phyloP scores from a whole-genome alignment of 2,797 vertebrate genomes.

The Schizothorax lantsangensis region DNA sequence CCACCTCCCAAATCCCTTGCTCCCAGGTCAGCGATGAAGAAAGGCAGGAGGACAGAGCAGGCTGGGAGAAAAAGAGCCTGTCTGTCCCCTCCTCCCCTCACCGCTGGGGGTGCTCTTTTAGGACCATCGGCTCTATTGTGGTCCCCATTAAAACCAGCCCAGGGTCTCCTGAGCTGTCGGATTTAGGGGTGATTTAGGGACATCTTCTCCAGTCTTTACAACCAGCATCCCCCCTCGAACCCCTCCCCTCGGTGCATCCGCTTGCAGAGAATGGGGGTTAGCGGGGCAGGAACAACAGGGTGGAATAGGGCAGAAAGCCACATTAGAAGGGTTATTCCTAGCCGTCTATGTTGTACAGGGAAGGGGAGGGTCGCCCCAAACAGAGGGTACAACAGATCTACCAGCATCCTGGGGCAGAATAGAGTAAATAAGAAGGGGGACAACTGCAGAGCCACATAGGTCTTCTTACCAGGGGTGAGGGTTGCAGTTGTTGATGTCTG shows the following conservation, averaged over 20 bases:
- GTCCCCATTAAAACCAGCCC: constrained; percentile 61
- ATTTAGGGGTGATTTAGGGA: constrained; percentile 77
- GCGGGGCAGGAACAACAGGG: constrained; percentile 25
- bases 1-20: constrained; percentile 59
- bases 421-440: constrained; percentile 53
- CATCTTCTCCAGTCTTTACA: constrained; percentile 69
- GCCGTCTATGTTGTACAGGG: constrained; percentile 62
- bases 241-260: constrained; percentile 63
- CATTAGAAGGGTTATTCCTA: constrained; percentile 55
- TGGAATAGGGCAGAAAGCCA: constrained; percentile 60
- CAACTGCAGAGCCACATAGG: constrained; percentile 21
- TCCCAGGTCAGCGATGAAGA: constrained; percentile 74
- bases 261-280: constrained; percentile 48
- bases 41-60: constrained; percentile 66
- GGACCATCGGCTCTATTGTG: constrained; percentile 56
- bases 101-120: constrained; percentile 63
- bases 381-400: constrained; percentile 52
- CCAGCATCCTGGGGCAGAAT: constrained; percentile 42
- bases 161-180: constrained; percentile 65
- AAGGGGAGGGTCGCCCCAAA: constrained; percentile 61
- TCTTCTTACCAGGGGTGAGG: constrained; percentile 94
- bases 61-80: constrained; percentile 48
- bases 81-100: constrained; percentile 53
- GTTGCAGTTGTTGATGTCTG: constrained; percentile 96
- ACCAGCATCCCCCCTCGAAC: constrained; percentile 12